These are phyloP conservation scores for Achatina immaculata DNA, from an alignment of 1,140 invertebrate genomes.

Conservation along the genomic window DNA sequence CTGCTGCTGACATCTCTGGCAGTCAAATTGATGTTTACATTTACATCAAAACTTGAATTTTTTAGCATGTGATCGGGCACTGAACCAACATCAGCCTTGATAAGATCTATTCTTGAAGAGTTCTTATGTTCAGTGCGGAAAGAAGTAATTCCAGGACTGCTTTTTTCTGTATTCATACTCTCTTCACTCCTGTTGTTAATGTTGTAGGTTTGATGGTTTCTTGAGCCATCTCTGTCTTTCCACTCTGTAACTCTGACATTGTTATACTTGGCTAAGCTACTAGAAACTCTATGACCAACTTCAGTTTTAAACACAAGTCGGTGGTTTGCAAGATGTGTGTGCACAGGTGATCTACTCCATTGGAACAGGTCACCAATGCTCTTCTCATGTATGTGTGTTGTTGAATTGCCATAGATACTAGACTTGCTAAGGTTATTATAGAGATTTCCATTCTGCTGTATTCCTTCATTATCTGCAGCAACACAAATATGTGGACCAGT, in stretches of 20 bases:
- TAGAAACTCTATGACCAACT: background rate
- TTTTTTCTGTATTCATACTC: background rate
- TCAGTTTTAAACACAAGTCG: background rate
- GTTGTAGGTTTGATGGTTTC: background rate
- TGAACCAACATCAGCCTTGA: background rate
- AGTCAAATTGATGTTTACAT: too few species aligned
- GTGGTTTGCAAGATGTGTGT: background rate
- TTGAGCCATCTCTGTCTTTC: background rate
- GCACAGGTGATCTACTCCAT: background rate
- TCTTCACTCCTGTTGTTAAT: background rate
- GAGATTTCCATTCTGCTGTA: background rate
- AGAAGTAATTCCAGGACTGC: background rate
- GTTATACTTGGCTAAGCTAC: background rate
- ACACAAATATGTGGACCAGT: conserved; percentile 18
- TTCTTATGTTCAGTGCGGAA: background rate
- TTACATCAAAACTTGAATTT: background rate
- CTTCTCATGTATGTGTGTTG: background rate
- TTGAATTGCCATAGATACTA: background rate
- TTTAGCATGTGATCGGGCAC: background rate
- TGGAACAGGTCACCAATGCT: background rate
- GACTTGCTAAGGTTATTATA: background rate
- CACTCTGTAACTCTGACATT: background rate
- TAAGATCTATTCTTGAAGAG: background rate
- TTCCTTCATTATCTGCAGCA: background rate
- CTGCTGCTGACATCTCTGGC: background rate